A percentile compares a stretch with the other conserved stretches of the same genome.
phyloP scores from a whole-genome alignment of 2,888 invertebrate species.

The Rotaria socialis region DNA sequence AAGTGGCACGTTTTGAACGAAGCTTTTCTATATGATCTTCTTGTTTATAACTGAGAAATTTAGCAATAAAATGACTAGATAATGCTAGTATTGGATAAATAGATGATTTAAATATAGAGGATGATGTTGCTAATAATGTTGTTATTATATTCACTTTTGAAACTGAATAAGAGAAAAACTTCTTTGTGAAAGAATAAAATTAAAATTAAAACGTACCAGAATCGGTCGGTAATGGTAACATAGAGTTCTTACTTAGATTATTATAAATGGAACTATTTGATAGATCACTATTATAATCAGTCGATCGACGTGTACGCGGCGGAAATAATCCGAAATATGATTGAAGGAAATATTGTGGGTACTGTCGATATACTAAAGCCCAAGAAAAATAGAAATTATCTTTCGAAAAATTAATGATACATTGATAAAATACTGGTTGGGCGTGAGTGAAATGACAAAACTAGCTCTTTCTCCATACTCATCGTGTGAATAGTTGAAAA shows the following conservation, averaged over 20 bases:
- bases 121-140: background rate
- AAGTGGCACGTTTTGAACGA: slow-evolving; percentile 39
- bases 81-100: background rate
- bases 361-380: slow-evolving; percentile 39
- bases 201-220: background rate
- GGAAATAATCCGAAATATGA: slow-evolving; percentile 38
- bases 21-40: background rate
- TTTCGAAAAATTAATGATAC: background rate
- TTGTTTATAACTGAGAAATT: too few relatives aligned
- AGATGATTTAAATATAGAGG: background rate
- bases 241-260: background rate
- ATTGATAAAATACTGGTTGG: too few relatives aligned
- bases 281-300: background rate
- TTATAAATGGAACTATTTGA: background rate
- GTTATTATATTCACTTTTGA: background rate
- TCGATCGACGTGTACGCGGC: background rate
- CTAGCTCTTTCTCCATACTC: too few relatives aligned
- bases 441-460: too few relatives aligned
- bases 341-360: slow-evolving; percentile 37
- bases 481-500: too few relatives aligned
- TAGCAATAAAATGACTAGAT: background rate
- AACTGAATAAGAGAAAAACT: background rate
- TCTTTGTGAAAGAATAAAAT: background rate
- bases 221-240: background rate
- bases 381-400: background rate